Evolutionary conservation across 2,113 vertebrate species (phyloP).

Genomic region (Chrysochloris asiatica): DNA sequence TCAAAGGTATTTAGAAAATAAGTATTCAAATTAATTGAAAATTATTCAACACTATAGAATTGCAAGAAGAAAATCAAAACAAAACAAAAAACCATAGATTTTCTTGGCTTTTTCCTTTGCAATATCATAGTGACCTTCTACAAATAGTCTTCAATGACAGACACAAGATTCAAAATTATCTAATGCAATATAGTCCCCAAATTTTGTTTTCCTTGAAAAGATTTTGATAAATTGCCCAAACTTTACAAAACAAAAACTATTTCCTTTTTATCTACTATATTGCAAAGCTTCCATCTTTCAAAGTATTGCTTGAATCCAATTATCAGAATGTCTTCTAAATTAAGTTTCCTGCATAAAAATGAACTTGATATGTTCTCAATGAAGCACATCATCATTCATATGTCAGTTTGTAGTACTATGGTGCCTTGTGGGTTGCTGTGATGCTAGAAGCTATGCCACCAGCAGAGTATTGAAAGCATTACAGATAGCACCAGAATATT

Average conservation of each 20-base stretch:
- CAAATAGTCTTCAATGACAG: constrained; percentile 42
- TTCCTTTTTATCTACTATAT: constrained; percentile 62
- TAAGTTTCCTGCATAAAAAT: constrained; percentile 60
- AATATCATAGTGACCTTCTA: constrained; percentile 24
- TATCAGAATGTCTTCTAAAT: constrained; percentile 52
- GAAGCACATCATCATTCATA: too few relatives aligned
- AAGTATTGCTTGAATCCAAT: constrained; percentile 50
- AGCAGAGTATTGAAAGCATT: too few relatives aligned
- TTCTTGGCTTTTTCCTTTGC: constrained; percentile 12
- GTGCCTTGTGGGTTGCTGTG: too few relatives aligned
- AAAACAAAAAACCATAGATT: not conserved
- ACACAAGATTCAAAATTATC: constrained; percentile 54
- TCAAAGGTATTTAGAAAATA: not conserved
- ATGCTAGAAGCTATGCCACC: too few relatives aligned
- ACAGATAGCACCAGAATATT: too few relatives aligned
- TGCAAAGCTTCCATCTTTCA: constrained; percentile 60
- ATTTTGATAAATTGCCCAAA: constrained; percentile 51
- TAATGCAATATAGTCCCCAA: constrained; percentile 36
- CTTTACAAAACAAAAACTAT: constrained; percentile 65
- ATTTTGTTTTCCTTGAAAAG: constrained; percentile 62
- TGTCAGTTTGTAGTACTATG: too few relatives aligned
- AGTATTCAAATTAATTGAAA: not conserved
- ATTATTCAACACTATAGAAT: not conserved
- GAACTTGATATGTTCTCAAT: not conserved
- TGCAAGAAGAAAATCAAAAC: too few relatives aligned